Evolutionary conservation across 92 coral and sea anemone species (phyloP).

Genomic region (Hydrozoanthus gracilis): DNA sequence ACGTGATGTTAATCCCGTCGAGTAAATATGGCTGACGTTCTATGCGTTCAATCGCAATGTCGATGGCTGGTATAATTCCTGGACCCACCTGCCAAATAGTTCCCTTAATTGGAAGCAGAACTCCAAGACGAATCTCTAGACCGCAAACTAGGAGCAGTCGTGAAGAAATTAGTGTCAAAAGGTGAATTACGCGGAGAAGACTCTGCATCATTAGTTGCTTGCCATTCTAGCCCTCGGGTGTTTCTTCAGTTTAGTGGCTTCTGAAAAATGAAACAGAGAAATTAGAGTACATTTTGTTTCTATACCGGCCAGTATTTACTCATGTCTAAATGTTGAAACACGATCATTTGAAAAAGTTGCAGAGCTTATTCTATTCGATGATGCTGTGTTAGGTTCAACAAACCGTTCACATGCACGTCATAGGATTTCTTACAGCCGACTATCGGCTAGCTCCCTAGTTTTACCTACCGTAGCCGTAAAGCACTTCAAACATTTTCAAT

Average conservation of each 20-base stretch:
- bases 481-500: no score
- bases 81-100: constrained; percentile 55
- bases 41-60: constrained; percentile 64
- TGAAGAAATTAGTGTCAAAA: neutral
- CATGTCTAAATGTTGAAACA: no score
- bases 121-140: constrained; percentile 58
- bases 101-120: constrained; percentile 70
- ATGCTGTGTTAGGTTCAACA: no score
- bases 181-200: neutral
- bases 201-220: neutral
- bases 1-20: constrained; percentile 63
- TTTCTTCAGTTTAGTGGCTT: neutral
- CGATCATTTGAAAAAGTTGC: no score
- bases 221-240: no score
- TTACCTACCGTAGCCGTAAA: no score
- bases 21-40: constrained; percentile 51
- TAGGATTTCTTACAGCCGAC: no score
- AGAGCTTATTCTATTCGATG: no score
- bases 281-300: no score
- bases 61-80: constrained; percentile 67
- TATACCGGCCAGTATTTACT: no score
- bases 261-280: neutral
- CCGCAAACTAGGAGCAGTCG: neutral
- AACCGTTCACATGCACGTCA: no score
- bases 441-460: no score